Evolutionary conservation across 1,140 invertebrate genomes (phyloP), one percentile per base, ranked within the genome.

Genomic region (Oryzaephilus surinamensis): DNA sequence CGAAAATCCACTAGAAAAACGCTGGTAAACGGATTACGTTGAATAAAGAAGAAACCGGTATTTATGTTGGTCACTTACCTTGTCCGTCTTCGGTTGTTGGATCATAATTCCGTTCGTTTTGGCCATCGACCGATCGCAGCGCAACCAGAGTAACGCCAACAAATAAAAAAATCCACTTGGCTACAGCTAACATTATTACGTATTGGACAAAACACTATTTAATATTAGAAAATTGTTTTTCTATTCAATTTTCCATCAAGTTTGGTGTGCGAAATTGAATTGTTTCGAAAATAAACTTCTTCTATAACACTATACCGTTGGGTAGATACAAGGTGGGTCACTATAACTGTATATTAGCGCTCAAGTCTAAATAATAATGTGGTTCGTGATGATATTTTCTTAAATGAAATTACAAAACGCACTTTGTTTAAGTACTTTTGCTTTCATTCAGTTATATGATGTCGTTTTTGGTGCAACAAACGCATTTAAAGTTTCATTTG

Each of bases 41-140:
- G 29, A 38, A 16, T 16, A 18, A 7, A 39, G 29, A n/a, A 18
- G 14, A 32, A 15, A 20, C 10, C 8, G 3, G 23, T 1, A 10
- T 24, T 10, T n/a, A 24, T 11, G 23, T 24, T 11, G 13, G 23
- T 27, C 24, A 48, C 51, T 56, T 58, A 69, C 65, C 56, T 50
- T 58, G 50, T 26, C 36, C 67, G 64, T 32, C 70, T 73, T 32
- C 6, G 11, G 32, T 10, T 32, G 45, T 21, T 24, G 32, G n/a
- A 47, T n/a, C 8, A n/a, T n/a, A 71, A 50, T 74, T 72, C 29
- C 70, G 70, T 15, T 74, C 47, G 10, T 62, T 37, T 73, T 66
- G 20, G 18, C 71, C 70, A 24, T 24, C 40, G 28, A 57, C 16
- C 27, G 66, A 65, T 49, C 72, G 67, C 52, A 69, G 58, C 48